Conservation (phyloP, 2,797 vertebrate species). For the Phoeniculus purpureus region DNA sequence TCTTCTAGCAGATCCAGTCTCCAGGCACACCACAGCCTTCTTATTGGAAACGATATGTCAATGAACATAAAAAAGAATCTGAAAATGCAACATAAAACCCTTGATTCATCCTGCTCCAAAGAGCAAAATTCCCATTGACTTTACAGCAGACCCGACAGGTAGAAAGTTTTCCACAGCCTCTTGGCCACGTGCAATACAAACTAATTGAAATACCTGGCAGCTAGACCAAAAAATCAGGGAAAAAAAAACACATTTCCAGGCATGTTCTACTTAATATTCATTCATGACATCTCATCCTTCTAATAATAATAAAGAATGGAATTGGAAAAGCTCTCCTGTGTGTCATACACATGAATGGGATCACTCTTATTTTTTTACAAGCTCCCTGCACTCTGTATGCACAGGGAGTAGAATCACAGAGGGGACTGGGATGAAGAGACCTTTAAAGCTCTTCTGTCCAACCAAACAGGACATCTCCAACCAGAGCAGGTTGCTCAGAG, state of each 20-base stretch:
- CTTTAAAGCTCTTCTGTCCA: background rate
- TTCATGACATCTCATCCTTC: accelerated
- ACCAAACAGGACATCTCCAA: background rate
- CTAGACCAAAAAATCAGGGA: accelerated
- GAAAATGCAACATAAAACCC: conserved; percentile 36
- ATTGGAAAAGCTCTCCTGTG: accelerated
- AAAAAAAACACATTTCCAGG: background rate
- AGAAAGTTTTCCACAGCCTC: background rate
- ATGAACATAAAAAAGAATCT: conserved; percentile 15
- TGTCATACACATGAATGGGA: accelerated
- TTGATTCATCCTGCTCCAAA: conserved; percentile 29
- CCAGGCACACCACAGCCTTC: background rate
- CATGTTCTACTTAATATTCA: accelerated
- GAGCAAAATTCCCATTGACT: conserved; percentile 7
- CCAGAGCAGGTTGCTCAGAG: no score
- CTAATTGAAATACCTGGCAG: accelerated
- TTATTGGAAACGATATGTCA: conserved; percentile 43
- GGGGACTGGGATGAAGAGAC: background rate
- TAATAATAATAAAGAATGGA: background rate
- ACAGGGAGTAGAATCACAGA: background rate
- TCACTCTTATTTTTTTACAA: accelerated
- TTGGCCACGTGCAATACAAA: accelerated
- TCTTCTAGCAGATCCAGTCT: background rate
- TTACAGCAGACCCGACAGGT: accelerated
- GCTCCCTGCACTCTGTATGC: accelerated